Evolutionary conservation across 2,888 invertebrate species (phyloP).

Genomic region (Phyto melanocephala): DNA sequence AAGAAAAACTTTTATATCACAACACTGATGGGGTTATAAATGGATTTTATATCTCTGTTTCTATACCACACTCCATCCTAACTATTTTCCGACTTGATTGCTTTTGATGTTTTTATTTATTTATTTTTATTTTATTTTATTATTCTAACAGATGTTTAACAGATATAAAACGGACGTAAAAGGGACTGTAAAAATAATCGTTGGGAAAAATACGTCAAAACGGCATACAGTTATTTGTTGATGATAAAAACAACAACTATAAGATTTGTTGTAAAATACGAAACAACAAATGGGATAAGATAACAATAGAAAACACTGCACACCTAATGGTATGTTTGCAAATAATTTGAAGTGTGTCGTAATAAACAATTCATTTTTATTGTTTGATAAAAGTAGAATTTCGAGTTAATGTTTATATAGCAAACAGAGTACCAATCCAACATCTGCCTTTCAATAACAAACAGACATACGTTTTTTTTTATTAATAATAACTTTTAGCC

Average conservation of each 20-base stretch:
- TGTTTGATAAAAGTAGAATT: too few species aligned
- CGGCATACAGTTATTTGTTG: not conserved
- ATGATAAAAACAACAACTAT: not conserved
- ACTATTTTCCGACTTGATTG: not conserved
- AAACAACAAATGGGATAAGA: not conserved
- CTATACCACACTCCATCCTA: not conserved
- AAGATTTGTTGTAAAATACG: not conserved
- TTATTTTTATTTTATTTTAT: slow-evolving; percentile 32
- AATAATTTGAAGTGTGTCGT: too few species aligned
- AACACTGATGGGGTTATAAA: slow-evolving; percentile 19
- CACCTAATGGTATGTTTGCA: too few species aligned
- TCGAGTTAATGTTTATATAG: too few species aligned
- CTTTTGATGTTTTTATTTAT: not conserved
- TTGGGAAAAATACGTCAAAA: not conserved
- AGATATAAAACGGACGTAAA: not conserved
- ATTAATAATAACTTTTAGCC: too few species aligned
- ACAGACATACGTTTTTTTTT: too few species aligned
- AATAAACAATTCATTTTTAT: too few species aligned
- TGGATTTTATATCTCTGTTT: not conserved
- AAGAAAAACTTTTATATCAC: not conserved
- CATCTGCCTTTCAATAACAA: too few species aligned
- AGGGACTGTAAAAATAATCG: not conserved
- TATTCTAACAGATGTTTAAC: slow-evolving; percentile 36
- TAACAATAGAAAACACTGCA: not conserved
- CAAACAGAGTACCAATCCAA: too few species aligned